phyloP scores from a whole-genome alignment of 2,888 invertebrate species.

The Perithous albicinctus region DNA sequence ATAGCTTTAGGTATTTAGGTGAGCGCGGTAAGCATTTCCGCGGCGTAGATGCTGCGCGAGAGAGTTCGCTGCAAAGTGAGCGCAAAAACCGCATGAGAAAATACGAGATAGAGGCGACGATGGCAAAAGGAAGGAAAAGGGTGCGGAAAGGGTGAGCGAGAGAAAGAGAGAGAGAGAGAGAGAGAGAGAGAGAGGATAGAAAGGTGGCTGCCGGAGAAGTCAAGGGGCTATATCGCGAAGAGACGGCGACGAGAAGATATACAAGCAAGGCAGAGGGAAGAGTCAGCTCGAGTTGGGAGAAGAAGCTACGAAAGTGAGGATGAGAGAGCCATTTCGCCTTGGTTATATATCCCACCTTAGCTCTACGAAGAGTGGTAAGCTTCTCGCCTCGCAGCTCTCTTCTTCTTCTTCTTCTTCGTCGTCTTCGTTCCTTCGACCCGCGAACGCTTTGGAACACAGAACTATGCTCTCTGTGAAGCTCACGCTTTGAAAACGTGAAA shows the following conservation, averaged over 20 bases:
- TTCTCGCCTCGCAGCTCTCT: slow-evolving; percentile 14
- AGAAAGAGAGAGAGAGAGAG: slow-evolving; percentile 56
- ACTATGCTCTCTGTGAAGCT: neutral
- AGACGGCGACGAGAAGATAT: slow-evolving; percentile 11
- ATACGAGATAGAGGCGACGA: slow-evolving; percentile 5
- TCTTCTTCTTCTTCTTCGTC: neutral
- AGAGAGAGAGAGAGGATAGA: slow-evolving; percentile 30
- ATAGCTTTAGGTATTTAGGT: slow-evolving; percentile 76
- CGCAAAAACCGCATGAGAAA: slow-evolving; percentile 32
- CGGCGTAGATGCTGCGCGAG: slow-evolving; percentile 57
- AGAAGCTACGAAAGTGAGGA: slow-evolving; percentile 21
- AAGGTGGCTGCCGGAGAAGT: slow-evolving; percentile 17
- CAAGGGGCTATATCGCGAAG: neutral
- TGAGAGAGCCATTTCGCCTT: slow-evolving; percentile 36
- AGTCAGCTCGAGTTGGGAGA: slow-evolving; percentile 20
- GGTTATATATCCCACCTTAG: slow-evolving; percentile 6
- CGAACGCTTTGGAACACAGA: slow-evolving; percentile 6
- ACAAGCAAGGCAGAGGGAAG: neutral
- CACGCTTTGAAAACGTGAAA: slow-evolving; percentile 18
- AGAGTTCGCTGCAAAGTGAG: slow-evolving; percentile 24
- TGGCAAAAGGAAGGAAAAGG: slow-evolving; percentile 57
- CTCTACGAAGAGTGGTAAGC: neutral
- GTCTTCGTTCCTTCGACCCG: no score
- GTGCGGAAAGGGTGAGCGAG: no score
- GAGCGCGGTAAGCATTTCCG: slow-evolving; percentile 74